Conservation (phyloP, 2,113 vertebrate genomes). For the Otus sunia region DNA sequence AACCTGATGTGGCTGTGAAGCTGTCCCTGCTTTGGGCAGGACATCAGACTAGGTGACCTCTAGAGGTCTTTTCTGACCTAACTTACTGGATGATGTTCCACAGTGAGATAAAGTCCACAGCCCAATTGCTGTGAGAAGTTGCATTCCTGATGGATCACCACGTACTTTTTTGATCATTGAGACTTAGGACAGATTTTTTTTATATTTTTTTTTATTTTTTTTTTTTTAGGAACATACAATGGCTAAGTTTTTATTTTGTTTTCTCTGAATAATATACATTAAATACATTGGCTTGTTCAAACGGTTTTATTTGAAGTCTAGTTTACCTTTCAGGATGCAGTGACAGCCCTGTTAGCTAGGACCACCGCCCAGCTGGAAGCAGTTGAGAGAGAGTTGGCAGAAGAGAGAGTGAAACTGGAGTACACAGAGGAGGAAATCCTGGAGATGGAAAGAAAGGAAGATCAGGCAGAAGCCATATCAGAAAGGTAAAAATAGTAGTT, state of each 20-base stretch:
- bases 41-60: not conserved
- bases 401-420: conserved; percentile 80
- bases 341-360: conserved; percentile 79
- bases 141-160: not conserved
- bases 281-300: not conserved
- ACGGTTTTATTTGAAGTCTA: not conserved
- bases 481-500: conserved; percentile 80
- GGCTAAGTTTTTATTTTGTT: not conserved
- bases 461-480: conserved; percentile 81
- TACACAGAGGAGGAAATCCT: conserved; percentile 82
- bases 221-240: not conserved
- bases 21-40: not conserved
- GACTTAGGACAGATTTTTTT: not conserved
- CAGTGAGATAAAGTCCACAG: not conserved
- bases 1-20: not conserved
- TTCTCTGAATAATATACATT: not conserved
- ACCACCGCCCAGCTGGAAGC: conserved; percentile 83
- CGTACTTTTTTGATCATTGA: not conserved
- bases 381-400: conserved; percentile 82
- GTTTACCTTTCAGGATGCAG: conserved; percentile 77
- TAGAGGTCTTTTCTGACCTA: not conserved
- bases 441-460: conserved; percentile 84
- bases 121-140: not conserved
- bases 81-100: not conserved
- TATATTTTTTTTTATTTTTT: not conserved